Conservation (phyloP, 2,797 vertebrate species). For the Lophotriccus pileatus region DNA sequence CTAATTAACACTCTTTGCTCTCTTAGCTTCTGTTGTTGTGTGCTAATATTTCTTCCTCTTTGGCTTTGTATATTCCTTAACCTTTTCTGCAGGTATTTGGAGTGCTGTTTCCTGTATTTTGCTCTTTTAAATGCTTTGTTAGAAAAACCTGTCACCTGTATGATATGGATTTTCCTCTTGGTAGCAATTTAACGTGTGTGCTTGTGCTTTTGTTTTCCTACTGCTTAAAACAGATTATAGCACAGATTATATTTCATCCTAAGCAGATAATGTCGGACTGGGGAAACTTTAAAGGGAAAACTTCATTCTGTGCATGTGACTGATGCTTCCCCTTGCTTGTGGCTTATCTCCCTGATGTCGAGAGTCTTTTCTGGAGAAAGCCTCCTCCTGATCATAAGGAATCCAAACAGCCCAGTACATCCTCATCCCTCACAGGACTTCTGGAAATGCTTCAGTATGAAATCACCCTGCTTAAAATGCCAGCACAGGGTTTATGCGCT, state of each 20-base stretch:
- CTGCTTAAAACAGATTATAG: background rate
- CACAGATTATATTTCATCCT: background rate
- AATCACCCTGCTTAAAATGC: constrained; percentile 6
- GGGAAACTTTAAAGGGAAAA: background rate
- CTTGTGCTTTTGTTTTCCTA: constrained; percentile 3
- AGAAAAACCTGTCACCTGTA: background rate
- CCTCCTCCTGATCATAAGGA: background rate
- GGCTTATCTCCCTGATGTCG: background rate
- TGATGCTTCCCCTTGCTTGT: background rate
- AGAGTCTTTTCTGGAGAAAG: background rate
- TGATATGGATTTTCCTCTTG: constrained; percentile 11
- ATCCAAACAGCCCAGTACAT: background rate
- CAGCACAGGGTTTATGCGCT: background rate
- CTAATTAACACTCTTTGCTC: constrained; percentile 61
- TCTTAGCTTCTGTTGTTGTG: constrained; percentile 30
- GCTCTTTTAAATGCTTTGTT: background rate
- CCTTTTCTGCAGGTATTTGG: constrained; percentile 30
- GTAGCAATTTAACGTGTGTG: background rate
- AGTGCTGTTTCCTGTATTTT: background rate
- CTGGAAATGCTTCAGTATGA: background rate
- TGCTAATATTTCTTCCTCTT: constrained; percentile 58
- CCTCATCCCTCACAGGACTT: background rate
- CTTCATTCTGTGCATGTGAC: background rate
- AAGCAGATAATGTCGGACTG: background rate
- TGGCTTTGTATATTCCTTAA: constrained; percentile 25